These are phyloP conservation scores for Tauraco hartlaubi DNA, from an alignment of 2,797 vertebrate species.

Conservation along the genomic window DNA sequence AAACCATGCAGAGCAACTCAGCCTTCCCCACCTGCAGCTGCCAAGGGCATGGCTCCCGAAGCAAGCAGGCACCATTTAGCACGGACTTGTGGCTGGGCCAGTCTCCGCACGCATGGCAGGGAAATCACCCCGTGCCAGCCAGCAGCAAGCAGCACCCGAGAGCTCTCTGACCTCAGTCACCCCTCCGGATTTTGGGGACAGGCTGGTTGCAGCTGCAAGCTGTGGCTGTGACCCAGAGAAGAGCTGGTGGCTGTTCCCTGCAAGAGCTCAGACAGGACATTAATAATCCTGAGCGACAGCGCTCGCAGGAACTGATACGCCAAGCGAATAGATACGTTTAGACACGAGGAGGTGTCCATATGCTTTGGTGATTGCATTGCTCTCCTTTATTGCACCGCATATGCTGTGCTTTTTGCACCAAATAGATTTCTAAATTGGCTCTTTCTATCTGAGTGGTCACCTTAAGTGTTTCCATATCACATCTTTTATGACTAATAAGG, in stretches of 20 bases:
- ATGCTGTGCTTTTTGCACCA: conserved; percentile 17
- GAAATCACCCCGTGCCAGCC: not conserved
- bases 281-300: not conserved
- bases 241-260: not conserved
- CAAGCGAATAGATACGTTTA: not conserved
- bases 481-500: conserved; percentile 39
- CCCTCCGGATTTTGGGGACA: not conserved
- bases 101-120: not conserved
- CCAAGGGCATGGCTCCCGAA: accelerated
- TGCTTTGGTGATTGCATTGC: not conserved
- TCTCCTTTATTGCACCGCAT: conserved; percentile 12
- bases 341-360: not conserved
- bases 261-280: not conserved
- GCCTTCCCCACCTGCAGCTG: not conserved
- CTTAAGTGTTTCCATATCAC: conserved; percentile 29
- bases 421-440: conserved; percentile 37
- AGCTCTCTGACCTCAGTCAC: not conserved
- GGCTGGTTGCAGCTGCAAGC: not conserved
- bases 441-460: conserved; percentile 4
- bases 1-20: not conserved
- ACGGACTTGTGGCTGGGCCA: not conserved
- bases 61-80: accelerated
- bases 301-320: not conserved
- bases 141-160: accelerated
- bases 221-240: not conserved